Conservation (phyloP, 2,888 invertebrate species). For the Endotricha flammealis region DNA sequence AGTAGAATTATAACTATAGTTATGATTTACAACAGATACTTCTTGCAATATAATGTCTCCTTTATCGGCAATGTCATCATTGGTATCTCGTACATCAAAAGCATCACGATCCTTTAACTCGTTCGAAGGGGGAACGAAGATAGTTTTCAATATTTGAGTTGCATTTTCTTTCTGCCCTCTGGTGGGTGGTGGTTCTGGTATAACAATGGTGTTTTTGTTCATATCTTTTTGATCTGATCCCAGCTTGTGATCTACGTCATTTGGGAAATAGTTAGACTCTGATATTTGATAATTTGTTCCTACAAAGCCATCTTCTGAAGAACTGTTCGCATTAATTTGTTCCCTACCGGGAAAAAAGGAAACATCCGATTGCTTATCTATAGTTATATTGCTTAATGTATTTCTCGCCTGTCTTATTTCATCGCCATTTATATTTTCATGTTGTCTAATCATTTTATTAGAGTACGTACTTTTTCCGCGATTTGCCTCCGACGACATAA, state of each 20-base stretch:
- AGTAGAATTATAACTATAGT: slow-evolving; percentile 36
- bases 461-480: slow-evolving; percentile 34
- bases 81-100: neutral
- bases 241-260: slow-evolving; percentile 32
- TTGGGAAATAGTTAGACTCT: slow-evolving; percentile 37
- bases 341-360: slow-evolving; percentile 18
- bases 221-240: slow-evolving; percentile 29
- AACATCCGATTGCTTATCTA: slow-evolving; percentile 14
- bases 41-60: slow-evolving; percentile 48
- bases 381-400: slow-evolving; percentile 28
- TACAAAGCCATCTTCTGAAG: slow-evolving; percentile 21
- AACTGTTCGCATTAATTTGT: slow-evolving; percentile 19
- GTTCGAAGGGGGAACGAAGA: slow-evolving; percentile 26
- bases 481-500: slow-evolving; percentile 37
- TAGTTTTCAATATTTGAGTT: slow-evolving; percentile 29
- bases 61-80: slow-evolving; percentile 22
- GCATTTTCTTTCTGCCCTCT: slow-evolving; percentile 30
- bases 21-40: slow-evolving; percentile 20
- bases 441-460: slow-evolving; percentile 29
- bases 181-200: slow-evolving; percentile 22
- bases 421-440: slow-evolving; percentile 22
- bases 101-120: slow-evolving; percentile 11
- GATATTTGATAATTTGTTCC: slow-evolving; percentile 37
- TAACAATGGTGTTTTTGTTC: slow-evolving; percentile 32
- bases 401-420: slow-evolving; percentile 41